Conservation (phyloP, 1,140 invertebrate species). For the Gryon sp. region DNA sequence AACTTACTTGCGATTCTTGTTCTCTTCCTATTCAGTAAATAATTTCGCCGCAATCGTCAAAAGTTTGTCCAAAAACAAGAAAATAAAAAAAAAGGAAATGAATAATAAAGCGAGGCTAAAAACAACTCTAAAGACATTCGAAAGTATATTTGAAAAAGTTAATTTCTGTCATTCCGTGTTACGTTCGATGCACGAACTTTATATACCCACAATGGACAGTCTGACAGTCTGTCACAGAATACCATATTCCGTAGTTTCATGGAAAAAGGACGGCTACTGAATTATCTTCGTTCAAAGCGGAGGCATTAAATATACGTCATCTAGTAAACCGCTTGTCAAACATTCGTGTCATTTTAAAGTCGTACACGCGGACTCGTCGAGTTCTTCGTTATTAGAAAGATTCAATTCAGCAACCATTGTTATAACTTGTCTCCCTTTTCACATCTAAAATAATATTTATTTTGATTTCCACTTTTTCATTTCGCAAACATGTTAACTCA, state of each 20-base stretch:
- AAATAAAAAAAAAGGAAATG: background rate
- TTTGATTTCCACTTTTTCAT: too few relatives aligned
- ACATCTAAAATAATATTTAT: too few relatives aligned
- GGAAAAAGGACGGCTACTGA: slow-evolving; percentile 35
- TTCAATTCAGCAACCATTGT: background rate
- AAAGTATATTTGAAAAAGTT: slow-evolving; percentile 49
- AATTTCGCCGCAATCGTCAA: background rate
- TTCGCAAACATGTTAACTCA: too few relatives aligned
- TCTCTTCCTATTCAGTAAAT: slow-evolving; percentile 8
- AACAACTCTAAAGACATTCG: slow-evolving; percentile 18
- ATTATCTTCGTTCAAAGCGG: slow-evolving; percentile 49
- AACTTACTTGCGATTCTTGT: background rate
- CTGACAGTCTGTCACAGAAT: slow-evolving; percentile 54
- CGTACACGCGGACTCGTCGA: slow-evolving; percentile 2
- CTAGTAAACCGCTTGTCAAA: slow-evolving; percentile 50
- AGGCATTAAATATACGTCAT: slow-evolving; percentile 49
- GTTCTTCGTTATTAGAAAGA: slow-evolving; percentile 23
- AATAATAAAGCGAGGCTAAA: slow-evolving; percentile 21
- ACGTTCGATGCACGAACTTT: slow-evolving; percentile 28
- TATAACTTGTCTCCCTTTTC: too few relatives aligned
- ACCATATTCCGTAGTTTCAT: slow-evolving; percentile 34
- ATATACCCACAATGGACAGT: slow-evolving; percentile 38
- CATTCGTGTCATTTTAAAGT: slow-evolving; percentile 40
- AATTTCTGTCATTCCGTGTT: slow-evolving; percentile 50
- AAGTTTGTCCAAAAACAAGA: background rate